These are phyloP conservation scores for Nymphalis io DNA, from an alignment of 1,140 invertebrate genomes.

Conservation along the genomic window DNA sequence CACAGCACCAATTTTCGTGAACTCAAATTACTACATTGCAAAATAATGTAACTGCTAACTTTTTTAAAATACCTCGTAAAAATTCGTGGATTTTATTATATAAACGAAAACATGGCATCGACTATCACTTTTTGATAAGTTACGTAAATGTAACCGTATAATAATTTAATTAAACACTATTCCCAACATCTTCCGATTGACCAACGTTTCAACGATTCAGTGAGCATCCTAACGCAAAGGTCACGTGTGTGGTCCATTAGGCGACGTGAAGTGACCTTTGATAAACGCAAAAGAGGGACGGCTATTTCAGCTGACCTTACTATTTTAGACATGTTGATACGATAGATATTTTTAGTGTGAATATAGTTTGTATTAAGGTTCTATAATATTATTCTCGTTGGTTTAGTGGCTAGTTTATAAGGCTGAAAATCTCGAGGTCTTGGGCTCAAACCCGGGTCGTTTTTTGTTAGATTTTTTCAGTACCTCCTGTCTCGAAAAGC, in stretches of 20 bases:
- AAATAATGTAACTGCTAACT: too few species aligned
- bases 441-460: too few species aligned
- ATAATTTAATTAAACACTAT: background rate
- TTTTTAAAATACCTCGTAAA: too few species aligned
- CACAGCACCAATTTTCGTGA: too few species aligned
- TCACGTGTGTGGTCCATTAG: conserved; percentile 7
- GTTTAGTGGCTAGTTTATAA: too few species aligned
- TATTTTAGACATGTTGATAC: background rate
- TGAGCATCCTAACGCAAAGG: conserved; percentile 7
- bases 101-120: too few species aligned
- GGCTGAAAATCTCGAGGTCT: too few species aligned
- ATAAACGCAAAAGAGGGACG: background rate
- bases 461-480: too few species aligned
- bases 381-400: background rate
- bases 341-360: background rate
- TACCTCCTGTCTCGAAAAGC: too few species aligned
- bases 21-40: too few species aligned
- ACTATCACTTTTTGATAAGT: too few species aligned
- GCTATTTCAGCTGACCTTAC: background rate
- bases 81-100: too few species aligned
- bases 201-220: conserved; percentile 2
- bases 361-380: background rate
- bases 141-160: background rate
- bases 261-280: conserved; percentile 11
- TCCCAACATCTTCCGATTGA: conserved; percentile 5